Evolutionary conservation across 1,140 invertebrate genomes (phyloP), one percentile per base, ranked within the genome.

Genomic region (Diuraphis noxia): DNA sequence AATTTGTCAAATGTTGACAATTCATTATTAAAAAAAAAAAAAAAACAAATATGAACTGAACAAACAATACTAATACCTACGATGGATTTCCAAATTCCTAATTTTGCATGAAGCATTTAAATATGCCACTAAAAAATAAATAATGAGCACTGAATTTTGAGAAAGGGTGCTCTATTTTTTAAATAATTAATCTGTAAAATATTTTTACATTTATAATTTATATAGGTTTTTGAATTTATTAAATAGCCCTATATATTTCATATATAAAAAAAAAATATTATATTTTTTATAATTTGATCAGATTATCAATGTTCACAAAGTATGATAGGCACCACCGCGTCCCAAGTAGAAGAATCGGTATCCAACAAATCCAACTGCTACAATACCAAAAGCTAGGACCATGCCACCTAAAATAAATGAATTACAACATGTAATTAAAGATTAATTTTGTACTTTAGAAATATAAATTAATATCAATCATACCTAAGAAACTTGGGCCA

Each of bases 401-500:
- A 91, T 81, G 17, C 89, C 89, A 91, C 77, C 89, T 91, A 40
- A 82, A 91, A 81, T 52, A 2, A 91, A 56, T 85, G 8, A 34
- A 81, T 46, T 25, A 43, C 17, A 46, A 49, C 10, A 90, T 46
- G 1, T 90, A 17, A 79, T 40, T 46, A 85, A 49, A 82, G 38
- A 36, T 30, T 79, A 88, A 10, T 41, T 79, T 77, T 40, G n/a
- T 17, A n/a, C 34, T n/a, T 17, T 82, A 30, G 2, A 43, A 34
- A 34, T 23, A 46, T 72, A 17, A 21, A 38, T 63, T 56, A 41
- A 88, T 40, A 19, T 40, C 25, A 40, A 63, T n/a, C 38, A 63
- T 91, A 91, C 89, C 89, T 9, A 91, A 91, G 72, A 91, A 91
- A 49, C 89, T 91, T 49, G 89, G 43, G 30, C 89, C 89, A 82